phyloP scores from a whole-genome alignment of 2,888 invertebrate species.

The Exocentrus adspersus region DNA sequence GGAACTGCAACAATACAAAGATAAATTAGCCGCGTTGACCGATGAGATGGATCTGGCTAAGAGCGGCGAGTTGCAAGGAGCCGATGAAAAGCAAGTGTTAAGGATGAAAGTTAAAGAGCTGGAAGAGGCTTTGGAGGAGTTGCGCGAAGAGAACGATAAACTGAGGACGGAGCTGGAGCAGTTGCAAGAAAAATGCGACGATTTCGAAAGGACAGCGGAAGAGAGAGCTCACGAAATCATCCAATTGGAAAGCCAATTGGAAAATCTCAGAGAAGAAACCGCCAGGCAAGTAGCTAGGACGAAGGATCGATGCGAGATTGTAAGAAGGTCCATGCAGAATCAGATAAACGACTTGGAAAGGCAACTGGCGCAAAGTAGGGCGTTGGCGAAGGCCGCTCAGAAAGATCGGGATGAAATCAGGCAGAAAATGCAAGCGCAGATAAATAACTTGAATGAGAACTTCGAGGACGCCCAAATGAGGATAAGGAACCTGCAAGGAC shows the following conservation, averaged over 20 bases:
- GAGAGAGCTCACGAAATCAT: conserved; percentile 77
- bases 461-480: conserved; percentile 75
- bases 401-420: conserved; percentile 77
- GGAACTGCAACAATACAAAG: conserved; percentile 72
- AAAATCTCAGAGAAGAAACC: conserved; percentile 74
- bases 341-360: conserved; percentile 75
- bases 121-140: conserved; percentile 56
- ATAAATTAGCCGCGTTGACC: conserved; percentile 58
- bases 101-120: conserved; percentile 57
- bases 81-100: conserved; percentile 63
- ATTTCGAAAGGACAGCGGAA: conserved; percentile 71
- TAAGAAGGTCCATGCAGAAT: conserved; percentile 70
- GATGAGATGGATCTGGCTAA: conserved; percentile 67
- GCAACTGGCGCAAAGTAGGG: conserved; percentile 72
- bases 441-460: conserved; percentile 73
- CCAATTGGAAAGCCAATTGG: conserved; percentile 72
- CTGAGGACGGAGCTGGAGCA: conserved; percentile 61
- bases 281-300: conserved; percentile 73
- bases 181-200: conserved; percentile 69
- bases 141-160: conserved; percentile 53
- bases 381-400: conserved; percentile 72
- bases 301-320: conserved; percentile 74
- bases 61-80: conserved; percentile 64
- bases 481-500: conserved; percentile 71
- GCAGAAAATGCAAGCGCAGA: conserved; percentile 76